Base-by-base conservation (phyloP, 1,140 invertebrate genomes). In the Drosophila pseudoobscura region DNA sequence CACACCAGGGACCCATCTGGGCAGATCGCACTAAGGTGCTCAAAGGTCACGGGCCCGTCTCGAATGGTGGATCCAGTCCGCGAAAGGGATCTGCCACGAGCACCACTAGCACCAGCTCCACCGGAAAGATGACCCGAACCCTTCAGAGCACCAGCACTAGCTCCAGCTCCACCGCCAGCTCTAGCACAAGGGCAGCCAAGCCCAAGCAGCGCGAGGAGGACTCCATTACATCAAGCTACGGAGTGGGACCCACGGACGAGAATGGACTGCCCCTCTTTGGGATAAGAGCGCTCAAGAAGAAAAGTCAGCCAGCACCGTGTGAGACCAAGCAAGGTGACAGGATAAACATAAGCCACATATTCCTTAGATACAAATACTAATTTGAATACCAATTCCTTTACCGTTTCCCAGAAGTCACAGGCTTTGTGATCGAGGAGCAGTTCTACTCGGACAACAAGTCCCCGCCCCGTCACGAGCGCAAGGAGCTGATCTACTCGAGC, bases 211-310 rank as follows among this genome's bases (percentile, higher is more conserved):
- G 80, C 4, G 88, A 90, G 55, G 82, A 92, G 60, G 82, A 91
- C 35, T 93, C 94, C 35, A 95, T 96, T 47, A 96, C 95, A 6
- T 96, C 96, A 1, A 95, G 96, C 85, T 97, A 97, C 89, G 96
- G 96, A 1, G 94, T 96, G 3, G 96, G 95, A 3, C 96, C 96
- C 43, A 95, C 95, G 5, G 96, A 96, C 87, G 95, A 96, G 69
- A 94, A 96, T 75, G 95, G 95, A n/a, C 92, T 93, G 57, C 95
- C 95, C 5, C 92, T 96, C 22, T 96, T 96, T 90, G 96, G 95
- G 41, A 93, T 96, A 52, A 93, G 94, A 82, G 96, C 95, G 41
- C 92, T 96, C 44, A 93, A 95, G 65, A 94, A 94, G 65, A 94
- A 94, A 92, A 90, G 92, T 80, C 93, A 92, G 13, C 58, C 63